Conservation (phyloP, 2,888 invertebrate species). For the Acleris sparsana region DNA sequence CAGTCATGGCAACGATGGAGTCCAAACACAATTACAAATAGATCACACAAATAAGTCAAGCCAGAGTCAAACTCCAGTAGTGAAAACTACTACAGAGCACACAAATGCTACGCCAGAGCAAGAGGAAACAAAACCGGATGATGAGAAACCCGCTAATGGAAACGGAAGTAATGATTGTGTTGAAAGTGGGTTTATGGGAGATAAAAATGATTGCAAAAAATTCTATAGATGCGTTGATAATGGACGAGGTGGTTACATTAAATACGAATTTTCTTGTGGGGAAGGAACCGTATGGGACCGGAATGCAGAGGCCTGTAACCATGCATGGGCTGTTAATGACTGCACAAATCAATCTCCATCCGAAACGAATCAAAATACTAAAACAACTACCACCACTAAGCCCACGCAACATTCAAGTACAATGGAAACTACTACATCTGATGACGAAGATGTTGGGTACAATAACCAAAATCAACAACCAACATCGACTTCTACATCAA, state of each 20-base stretch:
- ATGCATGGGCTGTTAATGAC: slow-evolving; percentile 76
- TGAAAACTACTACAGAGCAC: slow-evolving; percentile 44
- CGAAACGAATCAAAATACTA: slow-evolving; percentile 24
- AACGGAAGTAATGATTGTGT: slow-evolving; percentile 46
- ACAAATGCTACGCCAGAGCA: slow-evolving; percentile 40
- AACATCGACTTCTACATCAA: slow-evolving; percentile 24
- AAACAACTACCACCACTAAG: slow-evolving; percentile 38
- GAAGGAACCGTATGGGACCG: slow-evolving; percentile 85
- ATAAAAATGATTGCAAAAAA: slow-evolving; percentile 82
- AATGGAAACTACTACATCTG: slow-evolving; percentile 39
- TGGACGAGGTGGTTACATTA: slow-evolving; percentile 67
- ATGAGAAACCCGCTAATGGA: slow-evolving; percentile 21
- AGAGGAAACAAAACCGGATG: slow-evolving; percentile 36
- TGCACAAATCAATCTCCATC: slow-evolving; percentile 49
- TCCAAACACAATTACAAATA: slow-evolving; percentile 61
- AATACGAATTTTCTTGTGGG: slow-evolving; percentile 83
- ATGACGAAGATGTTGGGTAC: slow-evolving; percentile 40
- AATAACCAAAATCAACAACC: slow-evolving; percentile 39
- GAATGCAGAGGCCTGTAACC: slow-evolving; percentile 81
- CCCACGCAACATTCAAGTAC: slow-evolving; percentile 33
- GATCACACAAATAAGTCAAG: slow-evolving; percentile 59
- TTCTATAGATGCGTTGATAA: slow-evolving; percentile 87
- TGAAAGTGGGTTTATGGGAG: slow-evolving; percentile 85
- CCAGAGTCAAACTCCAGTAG: slow-evolving; percentile 55
- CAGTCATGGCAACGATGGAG: slow-evolving; percentile 51